Evolutionary conservation across 2,797 vertebrate genomes (phyloP).

Genomic region (Psittacula derbiana): DNA sequence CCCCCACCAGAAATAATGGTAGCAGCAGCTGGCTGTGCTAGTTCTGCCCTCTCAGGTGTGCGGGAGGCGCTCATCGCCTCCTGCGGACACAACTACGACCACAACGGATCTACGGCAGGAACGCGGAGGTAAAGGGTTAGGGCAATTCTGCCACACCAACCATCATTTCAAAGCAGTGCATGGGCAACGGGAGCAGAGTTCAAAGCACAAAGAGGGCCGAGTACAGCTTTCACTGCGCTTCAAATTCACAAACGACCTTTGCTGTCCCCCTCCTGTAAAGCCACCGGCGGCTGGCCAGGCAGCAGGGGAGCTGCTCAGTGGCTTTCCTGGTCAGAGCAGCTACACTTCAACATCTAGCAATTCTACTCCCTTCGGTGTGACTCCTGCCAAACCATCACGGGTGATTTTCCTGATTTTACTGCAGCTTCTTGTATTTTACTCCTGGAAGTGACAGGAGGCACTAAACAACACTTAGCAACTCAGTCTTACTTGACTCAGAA

Average conservation of each 20-base stretch:
- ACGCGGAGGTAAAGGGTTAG: fast-evolving
- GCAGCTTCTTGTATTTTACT: neutral
- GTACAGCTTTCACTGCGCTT: neutral
- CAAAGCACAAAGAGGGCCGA: neutral
- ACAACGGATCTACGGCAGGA: neutral
- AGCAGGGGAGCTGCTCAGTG: neutral
- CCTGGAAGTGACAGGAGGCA: neutral
- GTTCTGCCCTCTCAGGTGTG: neutral
- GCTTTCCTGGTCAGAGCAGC: neutral
- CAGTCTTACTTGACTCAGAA: neutral
- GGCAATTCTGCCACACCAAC: fast-evolving
- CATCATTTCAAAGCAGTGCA: fast-evolving
- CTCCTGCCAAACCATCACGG: neutral
- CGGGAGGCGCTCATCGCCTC: neutral
- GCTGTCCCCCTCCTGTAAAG: neutral
- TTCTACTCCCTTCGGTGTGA: neutral
- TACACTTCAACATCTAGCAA: fast-evolving
- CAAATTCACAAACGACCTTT: fast-evolving
- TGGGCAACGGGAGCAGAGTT: fast-evolving
- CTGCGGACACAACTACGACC: fast-evolving
- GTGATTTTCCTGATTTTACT: neutral
- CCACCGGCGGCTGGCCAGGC: neutral
- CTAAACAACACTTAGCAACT: neutral
- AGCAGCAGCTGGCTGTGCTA: neutral
- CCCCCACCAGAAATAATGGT: neutral